phyloP scores from a whole-genome alignment of 2,113 vertebrate genomes.

The Hirundichthys speculiger region DNA sequence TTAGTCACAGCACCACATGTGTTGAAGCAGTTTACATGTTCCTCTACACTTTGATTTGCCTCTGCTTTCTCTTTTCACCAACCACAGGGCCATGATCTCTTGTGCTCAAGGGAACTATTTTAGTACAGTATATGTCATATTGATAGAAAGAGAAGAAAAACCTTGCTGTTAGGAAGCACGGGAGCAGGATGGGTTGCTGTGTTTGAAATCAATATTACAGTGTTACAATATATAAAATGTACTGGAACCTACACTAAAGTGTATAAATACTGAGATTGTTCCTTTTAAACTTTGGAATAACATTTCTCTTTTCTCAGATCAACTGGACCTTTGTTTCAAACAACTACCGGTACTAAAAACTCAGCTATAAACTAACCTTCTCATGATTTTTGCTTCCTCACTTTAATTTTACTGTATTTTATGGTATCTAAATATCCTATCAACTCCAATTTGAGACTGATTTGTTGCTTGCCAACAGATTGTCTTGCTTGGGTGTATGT shows the following conservation, averaged over 20 bases:
- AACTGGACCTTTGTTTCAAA: no score
- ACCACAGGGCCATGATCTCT: slow-evolving; percentile 9
- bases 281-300: background rate
- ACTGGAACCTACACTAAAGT: background rate
- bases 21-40: slow-evolving; percentile 22
- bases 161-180: slow-evolving; percentile 1
- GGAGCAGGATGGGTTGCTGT: background rate
- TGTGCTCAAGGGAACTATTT: slow-evolving; percentile 15
- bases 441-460: no score
- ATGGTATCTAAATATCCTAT: no score
- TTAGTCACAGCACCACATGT: slow-evolving; percentile 12
- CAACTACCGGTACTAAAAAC: no score
- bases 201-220: slow-evolving; percentile 5
- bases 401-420: no score
- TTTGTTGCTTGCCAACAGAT: no score
- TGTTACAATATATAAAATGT: background rate
- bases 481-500: no score
- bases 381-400: no score
- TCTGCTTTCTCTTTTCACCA: slow-evolving; percentile 5
- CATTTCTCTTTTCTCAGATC: background rate
- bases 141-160: slow-evolving; percentile 9
- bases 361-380: no score
- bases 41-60: slow-evolving; percentile 19
- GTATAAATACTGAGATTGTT: background rate
- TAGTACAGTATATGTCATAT: background rate